phyloP scores from a whole-genome alignment of 2,888 invertebrate genomes.

The Lingula anatina region DNA sequence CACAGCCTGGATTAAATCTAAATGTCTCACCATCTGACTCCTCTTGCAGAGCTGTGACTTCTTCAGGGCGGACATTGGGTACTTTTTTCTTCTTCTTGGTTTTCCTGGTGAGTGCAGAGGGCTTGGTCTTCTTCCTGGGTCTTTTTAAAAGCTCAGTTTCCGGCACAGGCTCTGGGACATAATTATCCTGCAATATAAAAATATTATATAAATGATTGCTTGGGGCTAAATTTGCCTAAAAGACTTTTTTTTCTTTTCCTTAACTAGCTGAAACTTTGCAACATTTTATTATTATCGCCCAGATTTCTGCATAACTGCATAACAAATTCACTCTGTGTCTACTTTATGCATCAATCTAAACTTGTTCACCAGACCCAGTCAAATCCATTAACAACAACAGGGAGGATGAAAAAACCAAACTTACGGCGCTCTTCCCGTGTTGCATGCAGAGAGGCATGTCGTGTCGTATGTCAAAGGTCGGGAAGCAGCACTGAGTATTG shows the following conservation, averaged over 20 bases:
- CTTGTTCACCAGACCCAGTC: too few species aligned
- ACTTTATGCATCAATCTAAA: too few species aligned
- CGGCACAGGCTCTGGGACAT: slow-evolving; percentile 71
- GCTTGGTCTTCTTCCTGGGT: slow-evolving; percentile 53
- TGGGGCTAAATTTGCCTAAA: too few species aligned
- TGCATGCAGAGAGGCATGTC: slow-evolving; percentile 81
- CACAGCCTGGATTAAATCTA: too few species aligned
- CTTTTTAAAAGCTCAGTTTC: slow-evolving; percentile 69
- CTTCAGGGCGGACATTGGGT: slow-evolving; percentile 53
- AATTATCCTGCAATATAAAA: slow-evolving; percentile 55
- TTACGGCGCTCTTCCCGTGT: slow-evolving; percentile 58
- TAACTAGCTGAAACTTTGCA: too few species aligned
- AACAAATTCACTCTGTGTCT: neutral
- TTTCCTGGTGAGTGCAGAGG: slow-evolving; percentile 51
- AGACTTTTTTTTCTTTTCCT: too few species aligned
- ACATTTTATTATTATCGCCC: too few species aligned
- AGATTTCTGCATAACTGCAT: neutral
- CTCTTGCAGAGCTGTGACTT: slow-evolving; percentile 29
- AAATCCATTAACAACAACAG: too few species aligned
- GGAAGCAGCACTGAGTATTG: slow-evolving; percentile 72
- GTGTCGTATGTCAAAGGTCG: slow-evolving; percentile 72
- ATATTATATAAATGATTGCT: neutral
- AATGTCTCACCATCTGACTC: slow-evolving; percentile 19
- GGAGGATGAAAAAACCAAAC: too few species aligned
- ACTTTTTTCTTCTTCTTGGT: slow-evolving; percentile 61